Evolutionary conservation across 2,797 vertebrate genomes (phyloP).

Genomic region (Sebastes wilsoni): DNA sequence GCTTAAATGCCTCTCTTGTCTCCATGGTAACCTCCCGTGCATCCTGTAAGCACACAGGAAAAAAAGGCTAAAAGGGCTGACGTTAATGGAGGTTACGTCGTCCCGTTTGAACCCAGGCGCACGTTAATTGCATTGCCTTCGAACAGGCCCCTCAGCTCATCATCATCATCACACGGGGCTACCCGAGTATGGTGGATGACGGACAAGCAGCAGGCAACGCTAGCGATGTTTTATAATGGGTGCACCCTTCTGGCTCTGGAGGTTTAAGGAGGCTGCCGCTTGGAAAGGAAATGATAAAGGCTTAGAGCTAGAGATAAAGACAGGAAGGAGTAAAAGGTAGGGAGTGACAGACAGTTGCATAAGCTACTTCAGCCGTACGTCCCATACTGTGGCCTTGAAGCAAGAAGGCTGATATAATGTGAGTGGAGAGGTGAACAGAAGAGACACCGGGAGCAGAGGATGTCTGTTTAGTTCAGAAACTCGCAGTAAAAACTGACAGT

Average conservation of each 20-base stretch:
- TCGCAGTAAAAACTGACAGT: neutral
- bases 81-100: constrained; percentile 30
- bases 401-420: neutral
- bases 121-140: constrained; percentile 4
- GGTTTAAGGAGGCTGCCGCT: neutral
- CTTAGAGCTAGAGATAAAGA: neutral
- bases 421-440: neutral
- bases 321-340: neutral
- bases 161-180: neutral
- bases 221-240: neutral
- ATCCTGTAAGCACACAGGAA: neutral
- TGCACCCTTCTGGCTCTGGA: neutral
- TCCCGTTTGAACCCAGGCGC: constrained; percentile 12
- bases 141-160: neutral
- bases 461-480: neutral
- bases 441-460: neutral
- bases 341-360: constrained; percentile 14
- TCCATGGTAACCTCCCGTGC: constrained; percentile 16
- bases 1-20: constrained; percentile 24
- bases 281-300: neutral
- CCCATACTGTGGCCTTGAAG: constrained; percentile 6
- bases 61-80: constrained; percentile 9
- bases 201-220: neutral
- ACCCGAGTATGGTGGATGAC: neutral
- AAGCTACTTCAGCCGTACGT: constrained; percentile 12